Base-by-base conservation (phyloP, 1,140 invertebrate genomes). In the Eulimnadia texana region DNA sequence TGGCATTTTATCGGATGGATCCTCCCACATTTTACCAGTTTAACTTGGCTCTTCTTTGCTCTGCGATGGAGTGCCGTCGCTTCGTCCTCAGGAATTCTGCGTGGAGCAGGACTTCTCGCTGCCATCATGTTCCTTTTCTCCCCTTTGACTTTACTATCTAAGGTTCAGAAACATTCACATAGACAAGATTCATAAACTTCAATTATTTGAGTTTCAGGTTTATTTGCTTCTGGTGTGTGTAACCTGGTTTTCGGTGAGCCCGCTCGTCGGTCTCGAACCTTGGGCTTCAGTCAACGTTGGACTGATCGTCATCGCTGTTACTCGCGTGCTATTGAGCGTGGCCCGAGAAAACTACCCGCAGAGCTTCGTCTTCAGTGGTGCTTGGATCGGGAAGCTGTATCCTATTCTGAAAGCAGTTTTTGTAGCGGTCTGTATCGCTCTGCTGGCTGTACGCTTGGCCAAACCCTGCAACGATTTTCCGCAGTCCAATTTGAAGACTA, bases 1-100 rank as follows among this genome's bases (percentile, higher is more conserved):
- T 33, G 53, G 13, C 23, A 61, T 42, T n/a, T 50, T 16, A 19
- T 61, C 16, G 60, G 50, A 10, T 61, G 60, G 60, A 23, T 51
- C 3, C 25, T 61, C 1, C 60, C 60, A 20, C 60, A 61, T 23
- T 42, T 61, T 9, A 25, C 50, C 60, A 61, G 60, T 42, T 33
- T 61, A 10, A 33, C 50, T 16, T 61, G 60, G 60, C 51, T 61
- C 28, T 61, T 52, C 50, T 28, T 61, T 19, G 60, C 50, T 51
- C 52, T 61, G 19, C 50, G 53, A 16, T 61, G 60, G 60, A 42
- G 6, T 6, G 33, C 33, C 16, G 33, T 16, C 16, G 33, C 33
- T 16, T 9, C 33, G 33, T 6, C 16, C 6, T 16, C 16, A 42
- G 33, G 33, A 42, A 6, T 42, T 9, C 33, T 42, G 33, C 33